Evolutionary conservation across 2,113 vertebrate species (phyloP), one percentile per base, ranked within the genome.

Genomic region (Benthochromis sp.): DNA sequence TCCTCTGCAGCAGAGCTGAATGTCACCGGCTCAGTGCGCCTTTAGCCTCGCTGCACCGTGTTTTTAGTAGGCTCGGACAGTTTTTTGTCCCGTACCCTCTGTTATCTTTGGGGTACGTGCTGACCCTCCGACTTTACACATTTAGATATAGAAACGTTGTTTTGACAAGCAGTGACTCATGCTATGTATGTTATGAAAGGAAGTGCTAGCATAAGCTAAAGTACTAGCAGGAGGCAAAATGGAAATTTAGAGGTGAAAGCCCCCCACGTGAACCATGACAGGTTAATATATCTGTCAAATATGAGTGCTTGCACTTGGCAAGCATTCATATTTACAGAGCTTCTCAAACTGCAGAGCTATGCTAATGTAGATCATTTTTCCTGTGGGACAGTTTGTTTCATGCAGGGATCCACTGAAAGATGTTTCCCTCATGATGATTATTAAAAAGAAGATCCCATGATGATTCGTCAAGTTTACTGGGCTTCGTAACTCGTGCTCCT

Each of bases 1-100:
- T 93, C 85, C 47, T n/a, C 90, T 8, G 82, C 82, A 19, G 88
- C 76, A 61, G 82, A 55, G 83, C 53, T 89, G 85, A 83, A 79
- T 54, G 76, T 82, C 81, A 7, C 13, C 3, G 63, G 90, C 81
- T 86, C 81, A 88, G 85, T 3, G 17, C 31, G 12, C 29, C 38
- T 14, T 40, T 36, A 36, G 79, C 86, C 63, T 79, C 27, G 11
- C 78, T 12, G 78, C 13, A 3, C 50, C 6, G 27, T 19, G 24
- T 79, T 27, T 82, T 57, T 16, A 34, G 1, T 6, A 6, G 1
- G 3, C 5, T 9, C 1, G 8, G 1, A 52, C 38, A 16, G 43
- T 50, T 40, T 85, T 82, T 84, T 85, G 81, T 90, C 86, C 69
- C 5, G 61, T 7, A 10, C 6, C 13, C 50, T 85, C 71, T 86